phyloP scores from a whole-genome alignment of 2,888 invertebrate genomes.

The Aquatica leii region DNA sequence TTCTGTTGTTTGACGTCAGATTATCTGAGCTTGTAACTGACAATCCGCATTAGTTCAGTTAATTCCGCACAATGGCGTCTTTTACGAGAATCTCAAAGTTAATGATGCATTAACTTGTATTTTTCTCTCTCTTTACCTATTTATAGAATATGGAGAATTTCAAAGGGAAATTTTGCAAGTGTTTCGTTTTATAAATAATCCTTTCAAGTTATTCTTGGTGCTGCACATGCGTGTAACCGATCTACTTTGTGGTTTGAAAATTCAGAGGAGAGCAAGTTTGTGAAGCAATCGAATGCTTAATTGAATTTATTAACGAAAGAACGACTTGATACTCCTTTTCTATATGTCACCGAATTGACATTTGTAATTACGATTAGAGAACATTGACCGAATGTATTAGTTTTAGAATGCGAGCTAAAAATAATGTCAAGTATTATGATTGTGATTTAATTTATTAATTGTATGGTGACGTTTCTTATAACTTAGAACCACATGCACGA shows the following conservation, averaged over 20 bases:
- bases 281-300: slow-evolving; percentile 16
- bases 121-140: too few relatives aligned
- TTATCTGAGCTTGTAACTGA: slow-evolving; percentile 7
- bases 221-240: too few relatives aligned
- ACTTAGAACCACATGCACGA: neutral
- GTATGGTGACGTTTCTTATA: slow-evolving; percentile 6
- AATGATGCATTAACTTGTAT: too few relatives aligned
- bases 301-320: slow-evolving; percentile 21
- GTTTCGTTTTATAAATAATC: too few relatives aligned
- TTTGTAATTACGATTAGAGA: slow-evolving; percentile 19
- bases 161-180: too few relatives aligned
- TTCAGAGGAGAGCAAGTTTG: neutral
- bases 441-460: slow-evolving; percentile 18
- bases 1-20: slow-evolving; percentile 16
- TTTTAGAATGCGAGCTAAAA: slow-evolving; percentile 20
- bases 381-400: slow-evolving; percentile 20
- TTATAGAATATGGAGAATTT: too few relatives aligned
- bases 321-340: neutral
- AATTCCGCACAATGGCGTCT: too few relatives aligned
- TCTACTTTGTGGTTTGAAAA: too few relatives aligned
- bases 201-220: too few relatives aligned
- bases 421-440: slow-evolving; percentile 16
- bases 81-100: too few relatives aligned
- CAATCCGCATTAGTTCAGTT: neutral
- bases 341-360: slow-evolving; percentile 12